Percentiles rank a stretch among this genome's conserved stretches.
Evolutionary conservation across 2,113 vertebrate species (phyloP).

Genomic region (Syngnathus floridae): DNA sequence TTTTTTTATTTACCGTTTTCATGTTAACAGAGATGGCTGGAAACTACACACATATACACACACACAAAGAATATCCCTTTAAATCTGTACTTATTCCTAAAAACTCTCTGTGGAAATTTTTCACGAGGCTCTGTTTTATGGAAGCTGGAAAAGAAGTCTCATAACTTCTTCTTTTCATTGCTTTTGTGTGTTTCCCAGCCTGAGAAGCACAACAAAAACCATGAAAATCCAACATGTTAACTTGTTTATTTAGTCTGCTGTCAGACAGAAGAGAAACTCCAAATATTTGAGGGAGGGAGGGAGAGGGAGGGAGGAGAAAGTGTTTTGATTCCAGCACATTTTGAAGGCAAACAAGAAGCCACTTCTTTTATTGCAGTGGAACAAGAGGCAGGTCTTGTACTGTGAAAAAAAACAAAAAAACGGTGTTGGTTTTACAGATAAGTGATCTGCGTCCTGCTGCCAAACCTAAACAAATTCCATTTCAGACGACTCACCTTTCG

Average conservation of each 20-base stretch:
- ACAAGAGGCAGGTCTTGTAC: constrained; percentile 45
- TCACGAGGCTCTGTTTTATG: constrained; percentile 5
- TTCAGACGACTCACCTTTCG: constrained; percentile 64
- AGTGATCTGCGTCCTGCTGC: constrained; percentile 64
- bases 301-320: background rate
- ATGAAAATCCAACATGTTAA: constrained; percentile 44
- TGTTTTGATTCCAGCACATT: constrained; percentile 39
- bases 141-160: constrained; percentile 29
- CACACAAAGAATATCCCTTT: background rate
- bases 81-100: background rate
- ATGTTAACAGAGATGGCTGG: background rate
- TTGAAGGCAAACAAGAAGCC: constrained; percentile 60
- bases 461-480: constrained; percentile 76
- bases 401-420: constrained; percentile 61
- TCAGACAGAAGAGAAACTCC: constrained; percentile 38
- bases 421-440: constrained; percentile 64
- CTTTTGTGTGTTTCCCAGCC: constrained; percentile 56
- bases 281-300: constrained; percentile 12
- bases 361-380: constrained; percentile 53
- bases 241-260: constrained; percentile 71
- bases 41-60: background rate
- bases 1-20: background rate
- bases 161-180: constrained; percentile 30
- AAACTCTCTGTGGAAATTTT: constrained; percentile 28
- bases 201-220: constrained; percentile 51